These are phyloP conservation scores for Gallinago solitaria DNA, from an alignment of 2,797 vertebrate species.

Conservation along the genomic window DNA sequence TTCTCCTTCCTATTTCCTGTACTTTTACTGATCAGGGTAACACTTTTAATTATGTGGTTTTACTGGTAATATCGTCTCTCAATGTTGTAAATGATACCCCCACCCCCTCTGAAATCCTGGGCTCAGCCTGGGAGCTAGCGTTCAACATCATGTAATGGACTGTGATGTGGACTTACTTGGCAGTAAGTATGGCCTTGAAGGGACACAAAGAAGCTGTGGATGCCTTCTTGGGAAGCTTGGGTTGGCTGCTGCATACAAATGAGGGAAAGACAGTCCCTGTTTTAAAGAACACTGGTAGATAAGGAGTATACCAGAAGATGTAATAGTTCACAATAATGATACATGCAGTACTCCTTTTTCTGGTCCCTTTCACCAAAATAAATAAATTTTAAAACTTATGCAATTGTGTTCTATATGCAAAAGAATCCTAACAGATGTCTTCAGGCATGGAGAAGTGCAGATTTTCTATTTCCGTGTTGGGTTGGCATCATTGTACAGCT, in stretches of 20 bases:
- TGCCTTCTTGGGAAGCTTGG: not conserved
- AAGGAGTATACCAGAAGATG: not conserved
- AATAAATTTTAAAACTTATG: not conserved
- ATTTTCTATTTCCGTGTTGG: not conserved
- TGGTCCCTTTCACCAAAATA: not conserved
- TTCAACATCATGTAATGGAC: not conserved
- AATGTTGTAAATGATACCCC: not conserved
- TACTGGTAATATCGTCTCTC: not conserved
- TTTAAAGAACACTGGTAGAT: not conserved
- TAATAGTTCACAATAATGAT: not conserved
- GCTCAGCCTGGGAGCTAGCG: not conserved
- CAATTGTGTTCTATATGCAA: not conserved
- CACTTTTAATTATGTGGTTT: not conserved
- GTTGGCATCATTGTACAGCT: not conserved
- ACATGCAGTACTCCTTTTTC: not conserved
- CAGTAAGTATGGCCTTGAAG: not conserved
- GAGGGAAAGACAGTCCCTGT: not conserved
- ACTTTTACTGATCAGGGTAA: not conserved
- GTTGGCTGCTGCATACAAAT: not conserved
- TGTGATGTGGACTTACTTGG: too few species aligned
- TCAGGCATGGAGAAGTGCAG: not conserved
- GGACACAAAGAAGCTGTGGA: not conserved
- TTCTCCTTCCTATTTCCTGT: not conserved
- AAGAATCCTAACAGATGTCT: not conserved
- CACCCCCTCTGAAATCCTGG: fast-evolving